These are phyloP conservation scores for Pyralis farinalis DNA, from an alignment of 2,888 invertebrate genomes.

Conservation along the genomic window DNA sequence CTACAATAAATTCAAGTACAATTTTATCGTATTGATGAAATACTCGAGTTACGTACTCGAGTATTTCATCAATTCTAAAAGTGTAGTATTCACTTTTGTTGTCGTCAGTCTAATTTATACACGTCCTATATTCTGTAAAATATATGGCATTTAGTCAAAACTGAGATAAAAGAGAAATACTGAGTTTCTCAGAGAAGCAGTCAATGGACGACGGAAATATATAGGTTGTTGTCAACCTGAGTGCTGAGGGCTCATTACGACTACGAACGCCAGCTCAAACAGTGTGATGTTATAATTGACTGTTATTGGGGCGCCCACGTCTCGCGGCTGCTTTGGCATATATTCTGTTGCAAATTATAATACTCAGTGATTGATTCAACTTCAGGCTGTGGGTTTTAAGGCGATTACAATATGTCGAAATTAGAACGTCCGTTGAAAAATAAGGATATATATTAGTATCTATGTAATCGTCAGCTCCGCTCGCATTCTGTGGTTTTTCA, in stretches of 20 bases:
- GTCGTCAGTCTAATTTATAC: not conserved
- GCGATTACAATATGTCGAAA: too few relatives aligned
- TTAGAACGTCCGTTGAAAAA: too few relatives aligned
- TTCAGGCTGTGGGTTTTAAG: conserved; percentile 1
- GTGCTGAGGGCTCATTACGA: conserved; percentile 14
- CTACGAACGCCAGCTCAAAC: conserved; percentile 17
- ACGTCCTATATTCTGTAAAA: conserved; percentile 10
- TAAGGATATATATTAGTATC: too few relatives aligned
- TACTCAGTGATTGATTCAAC: conserved; percentile 1
- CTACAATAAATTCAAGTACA: too few relatives aligned
- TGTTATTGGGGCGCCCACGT: conserved; percentile 16
- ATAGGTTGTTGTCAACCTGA: conserved; percentile 15
- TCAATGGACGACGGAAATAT: conserved; percentile 12
- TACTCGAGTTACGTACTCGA: too few relatives aligned
- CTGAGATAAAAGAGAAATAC: conserved; percentile 12
- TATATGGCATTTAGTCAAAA: conserved; percentile 15
- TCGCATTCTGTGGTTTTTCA: too few relatives aligned
- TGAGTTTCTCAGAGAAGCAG: conserved; percentile 8
- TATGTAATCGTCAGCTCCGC: too few relatives aligned
- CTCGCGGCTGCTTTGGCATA: conserved; percentile 3
- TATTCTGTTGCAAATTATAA: conserved; percentile 9
- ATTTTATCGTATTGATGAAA: too few relatives aligned
- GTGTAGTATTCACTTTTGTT: too few relatives aligned
- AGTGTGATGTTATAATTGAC: conserved; percentile 14
- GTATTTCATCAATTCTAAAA: too few relatives aligned